Conservation (phyloP, 2,888 invertebrate species). For the Noctua janthina region DNA sequence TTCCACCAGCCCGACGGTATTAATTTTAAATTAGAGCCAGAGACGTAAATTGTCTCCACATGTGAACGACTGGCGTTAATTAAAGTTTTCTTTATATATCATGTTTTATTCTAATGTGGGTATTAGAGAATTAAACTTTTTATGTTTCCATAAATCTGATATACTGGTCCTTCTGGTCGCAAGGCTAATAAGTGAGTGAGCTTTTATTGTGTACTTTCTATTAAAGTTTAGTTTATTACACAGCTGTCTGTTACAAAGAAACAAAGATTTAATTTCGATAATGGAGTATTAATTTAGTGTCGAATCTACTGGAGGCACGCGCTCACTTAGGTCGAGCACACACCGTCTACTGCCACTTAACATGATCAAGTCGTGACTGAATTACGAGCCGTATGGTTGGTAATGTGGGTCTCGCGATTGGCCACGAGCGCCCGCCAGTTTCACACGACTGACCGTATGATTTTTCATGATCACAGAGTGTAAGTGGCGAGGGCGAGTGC, state of each 20-base stretch:
- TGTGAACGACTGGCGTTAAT: constrained; percentile 81
- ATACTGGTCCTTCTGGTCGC: constrained; percentile 29
- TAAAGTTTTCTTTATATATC: constrained; percentile 78
- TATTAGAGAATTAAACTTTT: constrained; percentile 53
- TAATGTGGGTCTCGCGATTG: constrained; percentile 49
- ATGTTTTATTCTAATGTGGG: constrained; percentile 65
- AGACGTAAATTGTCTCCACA: constrained; percentile 84
- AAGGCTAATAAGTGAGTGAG: constrained; percentile 22
- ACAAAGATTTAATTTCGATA: constrained; percentile 74
- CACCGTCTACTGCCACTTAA: constrained; percentile 57
- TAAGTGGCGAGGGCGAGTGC: constrained; percentile 51
- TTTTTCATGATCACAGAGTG: constrained; percentile 61
- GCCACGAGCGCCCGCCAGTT: constrained; percentile 44
- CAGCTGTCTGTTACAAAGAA: constrained; percentile 56
- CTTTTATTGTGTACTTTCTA: constrained; percentile 16
- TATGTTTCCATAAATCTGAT: constrained; percentile 38
- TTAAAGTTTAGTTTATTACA: constrained; percentile 22
- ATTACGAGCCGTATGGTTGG: constrained; percentile 51
- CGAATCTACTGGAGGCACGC: constrained; percentile 62
- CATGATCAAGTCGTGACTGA: constrained; percentile 66
- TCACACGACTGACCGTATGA: constrained; percentile 61
- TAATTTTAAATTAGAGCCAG: constrained; percentile 87
- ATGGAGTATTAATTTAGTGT: constrained; percentile 69
- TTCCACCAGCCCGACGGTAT: constrained; percentile 85
- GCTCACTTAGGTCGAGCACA: constrained; percentile 57